phyloP scores from a whole-genome alignment of 2,797 vertebrate species.

The Diplodus sargus region DNA sequence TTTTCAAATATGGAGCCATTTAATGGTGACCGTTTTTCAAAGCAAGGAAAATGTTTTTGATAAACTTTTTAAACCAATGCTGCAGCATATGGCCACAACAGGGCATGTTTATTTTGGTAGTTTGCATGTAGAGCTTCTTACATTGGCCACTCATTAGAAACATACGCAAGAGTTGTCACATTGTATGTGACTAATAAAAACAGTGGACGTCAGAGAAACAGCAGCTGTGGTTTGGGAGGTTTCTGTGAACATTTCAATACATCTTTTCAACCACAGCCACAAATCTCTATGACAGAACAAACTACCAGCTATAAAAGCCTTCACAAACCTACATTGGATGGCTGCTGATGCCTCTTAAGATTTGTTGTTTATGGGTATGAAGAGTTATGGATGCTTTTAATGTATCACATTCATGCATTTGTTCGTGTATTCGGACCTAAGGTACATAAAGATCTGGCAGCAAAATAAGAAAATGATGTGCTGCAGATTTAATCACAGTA shows the following conservation, averaged over 20 bases:
- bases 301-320: background rate
- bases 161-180: background rate
- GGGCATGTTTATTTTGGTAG: background rate
- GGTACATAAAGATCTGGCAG: background rate
- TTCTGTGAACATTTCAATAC: background rate
- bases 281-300: background rate
- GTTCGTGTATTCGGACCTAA: background rate
- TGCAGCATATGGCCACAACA: background rate
- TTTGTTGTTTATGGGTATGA: background rate
- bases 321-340: background rate
- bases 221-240: background rate
- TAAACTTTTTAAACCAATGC: constrained; percentile 5
- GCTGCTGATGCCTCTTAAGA: background rate
- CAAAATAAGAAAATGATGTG: background rate
- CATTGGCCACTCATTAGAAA: background rate
- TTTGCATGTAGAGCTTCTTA: background rate
- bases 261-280: background rate
- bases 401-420: background rate
- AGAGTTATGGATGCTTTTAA: background rate
- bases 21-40: background rate
- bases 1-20: background rate
- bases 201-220: background rate
- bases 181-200: background rate
- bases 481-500: background rate
- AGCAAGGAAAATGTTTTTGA: background rate